Base-by-base conservation (phyloP, 2,113 vertebrate species). In the Lasiurus borealis region DNA sequence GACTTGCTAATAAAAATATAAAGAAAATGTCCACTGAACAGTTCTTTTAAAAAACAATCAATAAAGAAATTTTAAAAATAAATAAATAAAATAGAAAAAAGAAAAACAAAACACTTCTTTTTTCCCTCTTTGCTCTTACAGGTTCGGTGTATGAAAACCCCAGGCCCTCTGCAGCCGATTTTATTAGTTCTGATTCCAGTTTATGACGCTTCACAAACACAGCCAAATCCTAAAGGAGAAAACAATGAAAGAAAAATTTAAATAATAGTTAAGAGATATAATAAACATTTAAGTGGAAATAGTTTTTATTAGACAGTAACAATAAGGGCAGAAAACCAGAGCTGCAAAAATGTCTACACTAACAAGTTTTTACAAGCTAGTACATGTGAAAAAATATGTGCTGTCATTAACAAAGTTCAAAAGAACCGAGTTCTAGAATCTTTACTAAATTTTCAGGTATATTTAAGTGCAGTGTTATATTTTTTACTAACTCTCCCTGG, bases 131-230 rank as follows among this genome's bases (percentile, higher is more conserved):
- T 50, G 71, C 52, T 72, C 85, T 98, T 98, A 99, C 99, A 97
- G 98, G 99, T 94, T 99, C 99, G 0, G 97, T 98, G 96, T 99
- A 99, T 34, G 97, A 94, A 54, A 99, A 98, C 44, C 99, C 99
- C 40, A 99, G 98, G 14, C 98, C 98, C 0, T 98, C 97, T 23
- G 99, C 98, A 82, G 99, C 99, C 34, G 98, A 98, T 84, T 98
- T 97, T 85, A 99, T 96, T 19, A 99, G 98, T 94, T 99, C 98
- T 66, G 98, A 97, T 94, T 99, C 99, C 96, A 99, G 98, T 96
- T 98, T 98, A 97, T 99, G 98, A 62, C 99, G 99, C 72, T 98
- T 98, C 93, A 99, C 95, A 96, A 99, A 99, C 50, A 66, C 21
- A 0, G 90, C 96, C 40, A 98, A 98, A 82, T 99, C 98, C 99